Percentiles rank a stretch among this genome's conserved stretches.
Evolutionary conservation across 2,888 invertebrate genomes (phyloP).

Genomic region (Hylaea fasciaria): DNA sequence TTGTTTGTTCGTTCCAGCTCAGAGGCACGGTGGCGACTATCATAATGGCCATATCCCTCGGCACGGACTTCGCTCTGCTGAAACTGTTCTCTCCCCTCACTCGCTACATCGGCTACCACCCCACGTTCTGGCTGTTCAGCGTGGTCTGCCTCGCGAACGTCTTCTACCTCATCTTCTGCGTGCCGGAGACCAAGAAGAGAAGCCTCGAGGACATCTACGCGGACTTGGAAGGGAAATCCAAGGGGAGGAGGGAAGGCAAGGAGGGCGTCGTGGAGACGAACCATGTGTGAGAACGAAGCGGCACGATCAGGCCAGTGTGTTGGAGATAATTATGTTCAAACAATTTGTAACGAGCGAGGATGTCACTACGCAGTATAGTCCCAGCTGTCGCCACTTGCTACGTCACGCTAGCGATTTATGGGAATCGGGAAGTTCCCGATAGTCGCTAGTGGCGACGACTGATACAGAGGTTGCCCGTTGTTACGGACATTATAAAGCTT

Average conservation of each 20-base stretch:
- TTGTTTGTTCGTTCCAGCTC: conserved; percentile 58
- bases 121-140: conserved; percentile 94
- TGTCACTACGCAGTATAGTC: no score
- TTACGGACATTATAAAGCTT: no score
- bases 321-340: not conserved
- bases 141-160: conserved; percentile 89
- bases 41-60: conserved; percentile 87
- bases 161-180: conserved; percentile 92
- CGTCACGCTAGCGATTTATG: no score
- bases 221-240: conserved; percentile 86
- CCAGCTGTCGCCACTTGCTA: no score
- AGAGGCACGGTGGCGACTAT: conserved; percentile 78
- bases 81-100: conserved; percentile 91
- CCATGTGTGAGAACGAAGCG: conserved; percentile 49
- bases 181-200: conserved; percentile 97
- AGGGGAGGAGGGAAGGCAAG: conserved; percentile 9
- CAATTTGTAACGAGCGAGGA: no score
- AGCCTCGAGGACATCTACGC: conserved; percentile 95
- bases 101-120: conserved; percentile 87
- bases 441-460: no score
- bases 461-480: no score
- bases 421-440: no score
- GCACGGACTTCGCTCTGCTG: conserved; percentile 93
- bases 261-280: conserved; percentile 55
- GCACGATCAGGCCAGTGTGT: not conserved